Percentiles rank a stretch among this genome's conserved stretches.
Evolutionary conservation across 2,888 invertebrate genomes (phyloP).

Genomic region (Xiphydria camelus): DNA sequence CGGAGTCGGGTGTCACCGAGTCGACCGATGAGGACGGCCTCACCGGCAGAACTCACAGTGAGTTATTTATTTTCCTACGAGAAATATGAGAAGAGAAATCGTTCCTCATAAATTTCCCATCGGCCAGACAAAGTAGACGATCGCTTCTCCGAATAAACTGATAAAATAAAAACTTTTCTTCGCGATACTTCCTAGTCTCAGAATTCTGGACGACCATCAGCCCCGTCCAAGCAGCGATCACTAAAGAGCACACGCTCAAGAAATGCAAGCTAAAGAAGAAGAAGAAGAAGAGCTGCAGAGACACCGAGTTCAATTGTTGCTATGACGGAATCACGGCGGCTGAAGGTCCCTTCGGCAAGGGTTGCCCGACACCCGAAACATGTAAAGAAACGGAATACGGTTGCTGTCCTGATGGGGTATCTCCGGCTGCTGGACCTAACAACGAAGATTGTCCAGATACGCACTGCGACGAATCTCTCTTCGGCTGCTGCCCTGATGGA

Average conservation of each 20-base stretch:
- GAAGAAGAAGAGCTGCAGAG: conserved; percentile 66
- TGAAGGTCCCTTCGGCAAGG: conserved; percentile 80
- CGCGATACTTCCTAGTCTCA: conserved; percentile 41
- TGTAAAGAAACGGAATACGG: conserved; percentile 77
- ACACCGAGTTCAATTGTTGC: conserved; percentile 80
- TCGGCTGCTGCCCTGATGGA: conserved; percentile 86
- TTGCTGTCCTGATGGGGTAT: conserved; percentile 83
- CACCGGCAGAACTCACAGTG: conserved; percentile 41
- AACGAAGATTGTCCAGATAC: conserved; percentile 76
- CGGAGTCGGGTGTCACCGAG: conserved; percentile 24
- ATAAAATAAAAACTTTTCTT: no score
- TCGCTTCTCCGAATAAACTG: no score
- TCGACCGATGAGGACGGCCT: conserved; percentile 26
- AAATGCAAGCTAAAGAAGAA: conserved; percentile 66
- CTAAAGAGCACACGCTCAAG: conserved; percentile 57
- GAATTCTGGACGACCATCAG: conserved; percentile 63
- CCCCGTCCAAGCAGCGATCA: conserved; percentile 60
- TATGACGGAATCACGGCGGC: conserved; percentile 78
- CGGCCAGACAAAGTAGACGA: no score
- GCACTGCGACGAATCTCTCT: conserved; percentile 76
- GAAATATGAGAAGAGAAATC: no score
- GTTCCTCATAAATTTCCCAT: no score
- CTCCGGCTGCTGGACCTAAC: conserved; percentile 72
- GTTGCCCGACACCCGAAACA: conserved; percentile 73
- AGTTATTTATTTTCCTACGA: no score